Percentiles rank a stretch among this genome's conserved stretches.
Evolutionary conservation across 2,888 invertebrate genomes (phyloP).

Genomic region (Agrotis ipsilon): DNA sequence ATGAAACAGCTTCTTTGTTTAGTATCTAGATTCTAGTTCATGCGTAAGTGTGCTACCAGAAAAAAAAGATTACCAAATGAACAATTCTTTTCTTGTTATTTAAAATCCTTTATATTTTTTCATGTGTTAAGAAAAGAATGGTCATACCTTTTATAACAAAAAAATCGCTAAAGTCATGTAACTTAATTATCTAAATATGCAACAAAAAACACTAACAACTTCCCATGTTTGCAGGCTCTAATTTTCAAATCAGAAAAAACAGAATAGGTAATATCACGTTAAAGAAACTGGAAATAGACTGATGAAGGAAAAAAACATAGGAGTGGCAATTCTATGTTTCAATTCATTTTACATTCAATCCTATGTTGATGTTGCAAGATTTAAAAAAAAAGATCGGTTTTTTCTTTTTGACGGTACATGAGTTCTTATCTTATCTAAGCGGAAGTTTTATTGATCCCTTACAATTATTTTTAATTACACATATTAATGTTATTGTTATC

Average conservation of each 20-base stretch:
- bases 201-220: background rate
- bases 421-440: background rate
- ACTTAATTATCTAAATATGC: background rate
- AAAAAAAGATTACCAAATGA: no score
- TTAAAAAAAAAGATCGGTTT: background rate
- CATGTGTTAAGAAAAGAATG: no score
- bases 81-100: no score
- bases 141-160: conserved; percentile 2
- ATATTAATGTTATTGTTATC: background rate
- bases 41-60: no score
- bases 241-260: background rate
- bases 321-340: no score
- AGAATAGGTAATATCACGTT: background rate
- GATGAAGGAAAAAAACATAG: background rate
- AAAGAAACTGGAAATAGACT: background rate
- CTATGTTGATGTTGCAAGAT: no score
- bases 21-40: background rate
- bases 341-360: no score
- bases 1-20: conserved; percentile 21
- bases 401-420: background rate
- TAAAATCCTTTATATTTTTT: no score
- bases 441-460: conserved; percentile 1
- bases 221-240: conserved; percentile 2
- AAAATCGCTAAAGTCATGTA: conserved; percentile 8
- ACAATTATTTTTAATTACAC: background rate